Base-by-base conservation (phyloP, 2,113 vertebrate species). In the Platanista minor region DNA sequence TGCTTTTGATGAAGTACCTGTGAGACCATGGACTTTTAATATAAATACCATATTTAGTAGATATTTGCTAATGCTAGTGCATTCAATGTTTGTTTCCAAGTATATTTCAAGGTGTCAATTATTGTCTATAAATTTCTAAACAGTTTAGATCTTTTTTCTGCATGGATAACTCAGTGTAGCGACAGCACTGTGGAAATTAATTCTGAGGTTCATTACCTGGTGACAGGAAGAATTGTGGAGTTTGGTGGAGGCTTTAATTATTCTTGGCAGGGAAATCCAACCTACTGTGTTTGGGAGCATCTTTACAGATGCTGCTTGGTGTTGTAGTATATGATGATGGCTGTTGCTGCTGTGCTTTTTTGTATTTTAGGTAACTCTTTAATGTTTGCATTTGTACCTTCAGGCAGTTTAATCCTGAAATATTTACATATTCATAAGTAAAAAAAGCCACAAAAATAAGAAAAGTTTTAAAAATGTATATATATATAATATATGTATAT, bases 331-430 rank as follows among this genome's bases (percentile, higher is more conserved):
- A 90, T 95, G 81, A 71, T 75, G 64, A 62, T 92, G 59, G 57
- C 67, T 90, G 46, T 83, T 80, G 80, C 29, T 95, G 57, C 57
- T 80, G 6, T 57, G 81, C 43, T 91, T 94, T 95, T 95, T 92
- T 85, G 59, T 85, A 72, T 69, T 93, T 93, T 94, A 85, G 54
- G 52, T 97, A 94, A 77, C 66, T 88, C 89, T 97, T 95, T 96
- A 49, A 75, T 94, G 82, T 95, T 91, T 98, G 71, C 33, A 39
- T 91, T 93, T 92, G 31, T 82, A 83, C 33, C 81, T 94, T 92
- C 14, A 80, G 93, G 91, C 52, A 74, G 66, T 95, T 97, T 97
- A 93, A 92, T 88, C 20, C 64, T 90, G 46, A 96, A 91, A 81
- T 74, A 83, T 81, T 61, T 82, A 81, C 85, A 75, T 41, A 71